These are phyloP conservation scores for Tenthredo scrophulariae DNA, from an alignment of 2,888 invertebrate species.

Conservation along the genomic window DNA sequence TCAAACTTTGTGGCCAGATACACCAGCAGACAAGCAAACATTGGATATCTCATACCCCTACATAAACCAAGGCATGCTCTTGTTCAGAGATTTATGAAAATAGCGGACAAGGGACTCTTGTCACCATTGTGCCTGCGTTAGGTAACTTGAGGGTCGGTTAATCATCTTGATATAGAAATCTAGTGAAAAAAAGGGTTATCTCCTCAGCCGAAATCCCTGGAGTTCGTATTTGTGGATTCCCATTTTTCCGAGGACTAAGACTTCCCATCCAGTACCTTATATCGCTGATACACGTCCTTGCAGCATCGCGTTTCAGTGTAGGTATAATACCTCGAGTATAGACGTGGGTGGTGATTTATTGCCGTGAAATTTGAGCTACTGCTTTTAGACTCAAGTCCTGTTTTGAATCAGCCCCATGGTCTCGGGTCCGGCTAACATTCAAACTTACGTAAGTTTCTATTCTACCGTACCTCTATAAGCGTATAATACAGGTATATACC, in stretches of 20 bases:
- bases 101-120: slow-evolving; percentile 59
- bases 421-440: neutral
- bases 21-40: slow-evolving; percentile 45
- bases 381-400: slow-evolving; percentile 30
- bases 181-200: slow-evolving; percentile 36
- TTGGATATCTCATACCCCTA: slow-evolving; percentile 63
- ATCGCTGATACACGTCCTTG: neutral
- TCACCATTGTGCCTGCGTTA: slow-evolving; percentile 70
- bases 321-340: slow-evolving; percentile 1
- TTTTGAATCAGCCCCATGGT: neutral
- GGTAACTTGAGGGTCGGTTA: slow-evolving; percentile 66
- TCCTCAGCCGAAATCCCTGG: neutral
- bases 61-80: slow-evolving; percentile 64
- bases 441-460: slow-evolving; percentile 38
- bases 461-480: neutral
- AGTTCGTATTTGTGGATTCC: neutral
- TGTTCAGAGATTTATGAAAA: slow-evolving; percentile 70
- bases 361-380: slow-evolving; percentile 51
- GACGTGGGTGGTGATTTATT: slow-evolving; percentile 49
- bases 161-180: slow-evolving; percentile 65
- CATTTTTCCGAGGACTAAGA: slow-evolving; percentile 23
- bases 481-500: neutral
- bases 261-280: neutral
- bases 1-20: neutral
- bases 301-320: neutral